phyloP scores from a whole-genome alignment of 2,113 vertebrate species.

The Noturus placidus region DNA sequence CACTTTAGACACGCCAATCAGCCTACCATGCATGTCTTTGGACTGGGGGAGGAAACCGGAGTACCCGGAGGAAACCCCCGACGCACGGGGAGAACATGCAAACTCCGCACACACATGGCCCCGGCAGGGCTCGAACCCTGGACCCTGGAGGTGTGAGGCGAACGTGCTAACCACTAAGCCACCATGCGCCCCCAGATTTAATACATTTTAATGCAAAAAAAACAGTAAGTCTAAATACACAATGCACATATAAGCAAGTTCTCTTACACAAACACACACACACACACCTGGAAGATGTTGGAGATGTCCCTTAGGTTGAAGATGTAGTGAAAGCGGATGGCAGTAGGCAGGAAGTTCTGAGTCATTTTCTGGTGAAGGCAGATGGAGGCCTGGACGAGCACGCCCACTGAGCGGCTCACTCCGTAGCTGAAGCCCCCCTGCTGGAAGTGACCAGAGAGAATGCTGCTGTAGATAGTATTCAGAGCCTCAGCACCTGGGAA shows the following conservation, averaged over 20 bases:
- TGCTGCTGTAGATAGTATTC: slow-evolving; percentile 73
- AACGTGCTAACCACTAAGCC: too few species aligned
- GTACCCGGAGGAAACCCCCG: too few species aligned
- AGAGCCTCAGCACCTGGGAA: slow-evolving; percentile 69
- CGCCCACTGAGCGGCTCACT: slow-evolving; percentile 72
- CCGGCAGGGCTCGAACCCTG: too few species aligned
- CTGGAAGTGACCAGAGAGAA: slow-evolving; percentile 77
- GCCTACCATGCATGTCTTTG: too few species aligned
- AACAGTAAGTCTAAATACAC: background rate
- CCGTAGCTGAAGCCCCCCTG: slow-evolving; percentile 75
- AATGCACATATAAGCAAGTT: background rate
- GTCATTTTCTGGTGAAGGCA: slow-evolving; percentile 81
- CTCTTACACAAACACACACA: background rate
- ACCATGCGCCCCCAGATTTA: too few species aligned
- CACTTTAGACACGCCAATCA: too few species aligned
- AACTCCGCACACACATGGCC: too few species aligned
- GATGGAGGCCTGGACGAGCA: slow-evolving; percentile 69
- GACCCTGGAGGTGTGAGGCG: too few species aligned
- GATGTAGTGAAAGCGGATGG: slow-evolving; percentile 77
- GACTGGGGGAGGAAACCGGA: too few species aligned
- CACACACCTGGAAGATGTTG: slow-evolving; percentile 70
- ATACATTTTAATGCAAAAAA: background rate
- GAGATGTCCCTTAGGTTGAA: slow-evolving; percentile 80
- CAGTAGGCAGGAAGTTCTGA: slow-evolving; percentile 78
- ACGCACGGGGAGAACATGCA: too few species aligned